These are phyloP conservation scores for Drosophila paulistorum DNA, from an alignment of 1,140 invertebrate genomes.

Conservation along the genomic window DNA sequence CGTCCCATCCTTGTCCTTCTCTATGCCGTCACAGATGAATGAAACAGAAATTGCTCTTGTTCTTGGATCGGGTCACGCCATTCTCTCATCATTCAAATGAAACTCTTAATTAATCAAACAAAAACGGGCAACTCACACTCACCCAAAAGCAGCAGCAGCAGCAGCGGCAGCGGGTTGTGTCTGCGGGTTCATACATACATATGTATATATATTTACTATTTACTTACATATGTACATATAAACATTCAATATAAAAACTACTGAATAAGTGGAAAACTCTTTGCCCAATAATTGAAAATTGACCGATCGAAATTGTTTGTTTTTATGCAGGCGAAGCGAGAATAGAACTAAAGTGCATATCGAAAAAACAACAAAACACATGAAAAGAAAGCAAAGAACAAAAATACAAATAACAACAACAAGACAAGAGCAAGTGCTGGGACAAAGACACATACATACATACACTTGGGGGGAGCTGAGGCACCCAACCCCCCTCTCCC, in stretches of 20 bases:
- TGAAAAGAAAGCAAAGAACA: background rate
- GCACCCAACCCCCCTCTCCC: no score
- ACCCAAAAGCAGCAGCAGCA: background rate
- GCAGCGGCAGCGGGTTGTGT: constrained; percentile 34
- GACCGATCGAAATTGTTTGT: constrained; percentile 40
- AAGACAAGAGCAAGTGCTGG: constrained; percentile 10
- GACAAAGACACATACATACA: background rate
- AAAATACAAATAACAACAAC: constrained; percentile 13
- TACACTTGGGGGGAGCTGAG: no score
- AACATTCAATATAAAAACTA: background rate
- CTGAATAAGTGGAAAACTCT: constrained; percentile 20
- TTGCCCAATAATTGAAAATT: constrained; percentile 44
- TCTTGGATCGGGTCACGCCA: constrained; percentile 34
- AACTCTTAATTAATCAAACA: constrained; percentile 64
- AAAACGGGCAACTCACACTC: background rate
- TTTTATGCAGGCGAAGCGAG: constrained; percentile 25
- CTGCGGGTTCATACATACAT: constrained; percentile 41
- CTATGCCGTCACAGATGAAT: constrained; percentile 21
- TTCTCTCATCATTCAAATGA: constrained; percentile 36
- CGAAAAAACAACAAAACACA: background rate
- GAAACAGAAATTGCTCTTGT: constrained; percentile 6
- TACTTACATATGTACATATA: constrained; percentile 9
- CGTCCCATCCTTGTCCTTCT: background rate
- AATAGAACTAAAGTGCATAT: constrained; percentile 14
- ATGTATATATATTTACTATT: constrained; percentile 10